Evolutionary conservation across 2,113 vertebrate species (phyloP), one percentile per base, ranked within the genome.

Genomic region (Thunnus thynnus): DNA sequence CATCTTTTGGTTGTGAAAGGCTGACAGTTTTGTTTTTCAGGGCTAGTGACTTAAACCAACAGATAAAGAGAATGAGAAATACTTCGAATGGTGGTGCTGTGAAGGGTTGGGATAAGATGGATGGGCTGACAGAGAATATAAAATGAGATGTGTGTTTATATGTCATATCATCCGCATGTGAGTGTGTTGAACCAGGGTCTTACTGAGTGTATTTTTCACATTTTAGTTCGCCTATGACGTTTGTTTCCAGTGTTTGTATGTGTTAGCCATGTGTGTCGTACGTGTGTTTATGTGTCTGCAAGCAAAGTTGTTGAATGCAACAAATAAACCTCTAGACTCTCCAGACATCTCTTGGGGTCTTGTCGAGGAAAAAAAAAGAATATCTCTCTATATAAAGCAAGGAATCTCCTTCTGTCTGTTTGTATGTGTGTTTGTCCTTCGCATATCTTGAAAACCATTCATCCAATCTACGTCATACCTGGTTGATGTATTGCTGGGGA

Each of bases 291-390:
- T 46, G 14, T 48, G 36, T 81, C 6, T 71, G 71, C 41, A 54
- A 68, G 41, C 61, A 55, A 44, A 63, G 58, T n/a, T 70, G 52
- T 79, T 44, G 14, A 54, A 17, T 72, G 65, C 55, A 48, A 5
- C 66, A 79, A 72, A 81, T 51, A 85, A 69, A 58, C 52, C 36
- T 62, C 63, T 48, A 22, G 54, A 47, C 70, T 90, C 56, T 51
- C 5, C 18, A 63, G 46, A 73, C 50, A 58, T 55, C 72, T 84
- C 75, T 25, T 1, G 36, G 50, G 71, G 47, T 2, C 3, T 54
- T 54, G 18, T 63, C 50, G 32, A 41, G 36, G 8, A 41, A 9
- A 41, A 41, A 41, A 41, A 41, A 41, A 9, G 36, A 41, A 41
- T 41, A 30, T 30, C 27, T 30, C 27, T 30, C 3, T 30, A 30